Evolutionary conservation across 1,140 invertebrate genomes (phyloP), one percentile per base, ranked within the genome.

Genomic region (Leptestheria dahalacensis): DNA sequence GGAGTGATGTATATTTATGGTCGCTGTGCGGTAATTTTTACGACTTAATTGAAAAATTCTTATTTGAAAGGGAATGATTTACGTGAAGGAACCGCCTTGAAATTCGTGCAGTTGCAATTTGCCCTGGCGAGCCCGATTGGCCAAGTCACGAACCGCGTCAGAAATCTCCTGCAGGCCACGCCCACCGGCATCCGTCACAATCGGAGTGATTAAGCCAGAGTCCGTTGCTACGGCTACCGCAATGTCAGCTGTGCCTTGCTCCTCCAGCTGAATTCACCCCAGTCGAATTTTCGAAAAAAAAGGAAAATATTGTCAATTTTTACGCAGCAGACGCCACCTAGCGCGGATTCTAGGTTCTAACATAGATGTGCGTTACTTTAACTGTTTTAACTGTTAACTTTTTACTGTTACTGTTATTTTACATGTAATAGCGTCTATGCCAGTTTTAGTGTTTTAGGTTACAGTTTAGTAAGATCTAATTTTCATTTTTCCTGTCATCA

Each of bases 61-160:
- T 21, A 26, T 59, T 12, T 49, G 4, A 49, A 57, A 18, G 9
- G 3, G 6, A 20, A 18, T 9, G 52, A 18, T 29, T 64, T 65
- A 71, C 70, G 68, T 69, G 58, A 73, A 78, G 18, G 71, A 65
- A 24, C 73, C 68, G 48, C 80, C 81, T 71, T 79, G 76, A 68
- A 79, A 83, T 68, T 84, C 82, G 49, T 82, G 72, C 21, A 80
- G 79, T 65, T 80, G 75, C n/a, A 84, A 66, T 66, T 80, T 82
- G 41, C 78, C 77, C 60, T 73, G 72, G 61, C 74, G 71, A 3
- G 82, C 82, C 68, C 76, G 75, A 26, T 67, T 68, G 21, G 80
- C 80, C 57, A 84, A 68, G 12, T 70, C 66, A 48, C 65, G 66
- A 10, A 75, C 67, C 24, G 52, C 59, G 21, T 63, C 61, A 21